Evolutionary conservation across 37 sponge, comb jelly and placozoan species (phyloP), one percentile per base, ranked within the genome.

Genomic region (Ephydatia muelleri): DNA sequence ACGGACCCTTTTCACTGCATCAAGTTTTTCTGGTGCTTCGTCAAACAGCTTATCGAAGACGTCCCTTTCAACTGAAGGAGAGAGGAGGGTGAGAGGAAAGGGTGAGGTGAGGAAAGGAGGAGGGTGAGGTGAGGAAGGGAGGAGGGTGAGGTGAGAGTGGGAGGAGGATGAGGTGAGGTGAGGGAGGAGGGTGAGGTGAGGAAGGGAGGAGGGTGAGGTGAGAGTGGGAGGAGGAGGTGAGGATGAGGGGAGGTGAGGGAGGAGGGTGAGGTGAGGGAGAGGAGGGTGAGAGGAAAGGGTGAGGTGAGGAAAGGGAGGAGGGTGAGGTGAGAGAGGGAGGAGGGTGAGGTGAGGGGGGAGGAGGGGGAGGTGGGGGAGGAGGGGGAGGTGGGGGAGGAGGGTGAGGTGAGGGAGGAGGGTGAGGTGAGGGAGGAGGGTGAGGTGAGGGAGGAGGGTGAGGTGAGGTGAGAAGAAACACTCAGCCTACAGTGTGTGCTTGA

Each of bases 11-110:
- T 96, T 92, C 32, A 98, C 99, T 43, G 93, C 83, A 38, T 93
- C 89, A 32, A 98, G 85, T 68, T 94, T 96, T 38, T 96, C 96
- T 27, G 96, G 95, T 5, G 95, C 93, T 49, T 92, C 89, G 19
- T 96, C 95, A 83, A 98, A 98, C 71, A 98, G 86, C 48, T 90
- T 94, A 49, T 98, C 99, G 84, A 98, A 98, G 33, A 98, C 99
- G 91, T 98, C 98, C 75, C 89, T 77, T 37, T 95, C 96, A 37
- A 36, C 88, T 79, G 76, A 14, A 14, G 75, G 70, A 68, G 70
- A 5, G 70, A 29, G 29, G 5, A 9, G 70, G 70, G 5, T 4
- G 70, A 68, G 29, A 29, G 29, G 70, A 6, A 43, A 6, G 6
- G 43, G 43, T 3, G 6, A 6, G 6, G 43, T 3, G 43, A 43